Evolutionary conservation across 2,888 invertebrate genomes (phyloP), one percentile per base, ranked within the genome.

Genomic region (Tridacna crocea): DNA sequence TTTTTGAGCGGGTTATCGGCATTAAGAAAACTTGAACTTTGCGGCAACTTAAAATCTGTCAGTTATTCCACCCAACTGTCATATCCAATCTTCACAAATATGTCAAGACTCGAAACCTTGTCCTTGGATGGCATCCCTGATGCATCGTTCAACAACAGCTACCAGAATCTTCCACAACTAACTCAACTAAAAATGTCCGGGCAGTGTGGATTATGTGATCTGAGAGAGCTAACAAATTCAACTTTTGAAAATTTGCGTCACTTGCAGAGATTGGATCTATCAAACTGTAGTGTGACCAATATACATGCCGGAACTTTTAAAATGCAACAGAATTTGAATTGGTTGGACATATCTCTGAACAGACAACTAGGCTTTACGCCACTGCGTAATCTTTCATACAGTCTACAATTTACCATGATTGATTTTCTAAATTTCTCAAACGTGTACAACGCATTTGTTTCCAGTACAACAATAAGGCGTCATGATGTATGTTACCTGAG

Each of bases 351-450:
- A 12, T 85, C 83, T 13, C 17, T 68, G 10, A 85, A 85, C 66
- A 46, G 48, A 36, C 55, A 26, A 17, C 76, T 85, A 4, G 81
- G 83, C 13, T 79, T 85, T 66, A 8, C 19, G 1, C 36, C 61
- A 11, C 61, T 83, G 19, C 15, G 65, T 22, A 85, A 85, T 51
- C 51, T 83, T 11, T 75, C 85, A 19, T 85, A 79, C 24, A 75
- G 81, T 27, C 46, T 85, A 46, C 85, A 83, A 36, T 79, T 75
- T 63, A 81, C 83, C 8, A 79, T 27, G 1, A 85, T 83, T 10
- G 58, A 79, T 27, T 51, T 63, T 24, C 48, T 85, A n/a, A 79
- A 83, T 68, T 72, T 72, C 47, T 77, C 83, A 2, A 75, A 79
- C 24, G 66, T 83, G 19, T 68, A 81, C 48, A 51, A 47, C 10